phyloP scores from a whole-genome alignment of 2,113 vertebrate genomes.

The Butastur rufipennis region DNA sequence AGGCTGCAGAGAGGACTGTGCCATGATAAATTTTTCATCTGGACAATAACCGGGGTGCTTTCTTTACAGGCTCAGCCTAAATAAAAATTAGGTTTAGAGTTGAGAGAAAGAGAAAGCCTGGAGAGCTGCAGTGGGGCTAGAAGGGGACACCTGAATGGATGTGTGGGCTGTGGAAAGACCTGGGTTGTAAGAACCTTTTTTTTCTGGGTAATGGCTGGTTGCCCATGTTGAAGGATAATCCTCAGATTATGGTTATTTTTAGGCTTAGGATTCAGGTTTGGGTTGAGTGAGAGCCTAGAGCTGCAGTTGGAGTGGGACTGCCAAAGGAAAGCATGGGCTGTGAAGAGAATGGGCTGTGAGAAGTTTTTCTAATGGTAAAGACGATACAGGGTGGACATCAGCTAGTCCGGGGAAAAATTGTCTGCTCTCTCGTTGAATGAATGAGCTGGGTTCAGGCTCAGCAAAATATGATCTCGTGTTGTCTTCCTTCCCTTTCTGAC shows the following conservation, averaged over 20 bases:
- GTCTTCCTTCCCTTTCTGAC: background rate
- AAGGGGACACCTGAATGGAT: background rate
- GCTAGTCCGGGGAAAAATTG: background rate
- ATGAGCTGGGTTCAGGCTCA: background rate
- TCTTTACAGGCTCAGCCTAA: background rate
- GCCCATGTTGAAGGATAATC: background rate
- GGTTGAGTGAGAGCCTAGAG: background rate
- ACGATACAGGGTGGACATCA: background rate
- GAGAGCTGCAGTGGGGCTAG: background rate
- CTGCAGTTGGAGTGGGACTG: background rate
- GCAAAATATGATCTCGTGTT: background rate
- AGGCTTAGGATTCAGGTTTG: slow-evolving; percentile 1
- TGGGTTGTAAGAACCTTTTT: background rate
- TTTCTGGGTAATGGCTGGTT: background rate
- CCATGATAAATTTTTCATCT: background rate
- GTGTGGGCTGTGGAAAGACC: background rate
- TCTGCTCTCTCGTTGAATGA: background rate
- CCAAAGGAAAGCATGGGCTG: background rate
- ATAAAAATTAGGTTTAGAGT: background rate
- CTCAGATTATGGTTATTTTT: slow-evolving; percentile 28
- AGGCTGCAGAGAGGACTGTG: background rate
- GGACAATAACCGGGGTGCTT: background rate
- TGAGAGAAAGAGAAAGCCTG: background rate
- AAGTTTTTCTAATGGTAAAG: background rate
- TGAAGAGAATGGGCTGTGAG: background rate